Conservation (phyloP, 2,888 invertebrate species). For the Gastrophysa polygoni region DNA sequence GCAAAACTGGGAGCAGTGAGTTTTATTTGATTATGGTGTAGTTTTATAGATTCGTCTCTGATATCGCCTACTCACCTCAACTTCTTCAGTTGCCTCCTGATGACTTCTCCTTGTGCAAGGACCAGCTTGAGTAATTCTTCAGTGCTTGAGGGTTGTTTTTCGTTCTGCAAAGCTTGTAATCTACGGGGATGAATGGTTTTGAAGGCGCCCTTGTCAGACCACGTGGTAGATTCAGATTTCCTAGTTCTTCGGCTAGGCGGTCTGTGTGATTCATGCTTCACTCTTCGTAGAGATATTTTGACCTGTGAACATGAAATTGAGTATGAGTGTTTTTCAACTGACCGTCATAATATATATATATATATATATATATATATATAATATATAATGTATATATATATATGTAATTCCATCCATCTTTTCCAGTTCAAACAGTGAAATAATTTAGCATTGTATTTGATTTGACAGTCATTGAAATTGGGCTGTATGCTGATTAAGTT, state of each 20-base stretch:
- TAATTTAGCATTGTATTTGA: too few species aligned
- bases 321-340: too few species aligned
- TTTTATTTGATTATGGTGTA: too few species aligned
- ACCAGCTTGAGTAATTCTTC: conserved; percentile 64
- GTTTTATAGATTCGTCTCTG: neutral
- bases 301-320: conserved; percentile 47
- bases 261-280: conserved; percentile 50
- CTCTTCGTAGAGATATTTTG: conserved; percentile 57
- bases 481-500: too few species aligned
- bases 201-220: conserved; percentile 53
- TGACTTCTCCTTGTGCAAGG: conserved; percentile 66
- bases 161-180: conserved; percentile 53
- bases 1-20: too few species aligned
- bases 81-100: conserved; percentile 59
- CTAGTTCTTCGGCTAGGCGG: conserved; percentile 52
- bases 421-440: too few species aligned
- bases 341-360: too few species aligned
- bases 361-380: too few species aligned
- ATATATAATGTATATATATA: too few species aligned
- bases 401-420: too few species aligned
- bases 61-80: conserved; percentile 48
- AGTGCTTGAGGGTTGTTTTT: conserved; percentile 58
- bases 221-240: conserved; percentile 53
- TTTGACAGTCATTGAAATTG: too few species aligned
- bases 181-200: conserved; percentile 59